Evolutionary conservation across 2,113 vertebrate genomes (phyloP).

Genomic region (Centropristis striata): DNA sequence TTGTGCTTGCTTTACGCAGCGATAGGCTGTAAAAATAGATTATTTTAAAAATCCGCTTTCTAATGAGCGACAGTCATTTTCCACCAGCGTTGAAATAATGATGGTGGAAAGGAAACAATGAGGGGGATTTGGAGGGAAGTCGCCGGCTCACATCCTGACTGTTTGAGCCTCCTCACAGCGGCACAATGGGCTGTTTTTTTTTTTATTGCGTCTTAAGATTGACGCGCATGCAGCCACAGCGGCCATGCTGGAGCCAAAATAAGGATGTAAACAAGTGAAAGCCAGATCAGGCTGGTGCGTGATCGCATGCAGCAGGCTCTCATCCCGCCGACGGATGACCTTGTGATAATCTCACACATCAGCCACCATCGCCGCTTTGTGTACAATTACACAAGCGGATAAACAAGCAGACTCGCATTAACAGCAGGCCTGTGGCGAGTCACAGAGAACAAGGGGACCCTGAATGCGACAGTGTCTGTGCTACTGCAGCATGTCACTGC

Average conservation of each 20-base stretch:
- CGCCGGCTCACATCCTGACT: conserved; percentile 32
- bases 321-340: conserved; percentile 82
- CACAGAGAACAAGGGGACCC: conserved; percentile 21
- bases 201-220: conserved; percentile 50
- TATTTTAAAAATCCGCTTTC: not conserved
- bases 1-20: not conserved
- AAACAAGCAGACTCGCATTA: conserved; percentile 62
- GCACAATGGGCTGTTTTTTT: conserved; percentile 21
- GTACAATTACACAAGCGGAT: conserved; percentile 70
- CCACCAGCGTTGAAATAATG: conserved; percentile 48
- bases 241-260: conserved; percentile 63
- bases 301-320: conserved; percentile 50
- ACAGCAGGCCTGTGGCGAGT: conserved; percentile 53
- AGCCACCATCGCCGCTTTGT: conserved; percentile 70
- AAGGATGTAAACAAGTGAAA: conserved; percentile 75
- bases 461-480: conserved; percentile 59
- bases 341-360: conserved; percentile 83
- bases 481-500: conserved; percentile 46
- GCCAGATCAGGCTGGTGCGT: conserved; percentile 66
- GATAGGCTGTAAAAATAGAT: not conserved
- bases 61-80: conserved; percentile 36
- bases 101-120: conserved; percentile 73
- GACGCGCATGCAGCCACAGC: conserved; percentile 44
- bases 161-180: conserved; percentile 12
- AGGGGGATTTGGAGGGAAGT: conserved; percentile 69